These are phyloP conservation scores for Morpho achilles DNA, from an alignment of 2,888 invertebrate genomes.

Conservation along the genomic window DNA sequence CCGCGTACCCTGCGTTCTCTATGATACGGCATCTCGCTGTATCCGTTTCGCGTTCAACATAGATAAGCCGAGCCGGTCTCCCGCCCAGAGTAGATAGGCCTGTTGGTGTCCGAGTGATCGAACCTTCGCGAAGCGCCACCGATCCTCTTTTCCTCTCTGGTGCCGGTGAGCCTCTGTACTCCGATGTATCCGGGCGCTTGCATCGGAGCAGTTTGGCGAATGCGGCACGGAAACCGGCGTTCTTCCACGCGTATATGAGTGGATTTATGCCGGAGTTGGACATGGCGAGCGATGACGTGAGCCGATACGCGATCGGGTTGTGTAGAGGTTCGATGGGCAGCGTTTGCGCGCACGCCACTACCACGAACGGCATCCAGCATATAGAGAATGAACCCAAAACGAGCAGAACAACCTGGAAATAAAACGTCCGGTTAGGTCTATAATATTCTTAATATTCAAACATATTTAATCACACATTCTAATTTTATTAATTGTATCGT, in stretches of 20 bases:
- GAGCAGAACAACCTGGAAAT: constrained; percentile 84
- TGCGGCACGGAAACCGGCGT: constrained; percentile 86
- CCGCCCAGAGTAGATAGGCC: constrained; percentile 56
- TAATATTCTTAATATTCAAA: no score
- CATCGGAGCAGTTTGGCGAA: constrained; percentile 84
- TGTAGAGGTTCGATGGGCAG: constrained; percentile 71
- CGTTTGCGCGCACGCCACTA: constrained; percentile 82
- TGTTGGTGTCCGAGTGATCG: constrained; percentile 56
- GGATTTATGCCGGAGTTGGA: constrained; percentile 90
- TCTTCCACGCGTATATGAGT: constrained; percentile 92
- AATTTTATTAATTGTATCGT: no score
- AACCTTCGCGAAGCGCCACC: constrained; percentile 68
- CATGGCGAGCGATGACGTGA: constrained; percentile 85
- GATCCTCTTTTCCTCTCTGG: constrained; percentile 75
- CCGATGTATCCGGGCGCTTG: constrained; percentile 79
- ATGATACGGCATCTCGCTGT: constrained; percentile 69
- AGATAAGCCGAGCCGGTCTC: constrained; percentile 61
- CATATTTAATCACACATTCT: no score
- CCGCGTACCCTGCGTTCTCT: constrained; percentile 71
- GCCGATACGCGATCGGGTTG: constrained; percentile 80
- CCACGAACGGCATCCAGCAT: constrained; percentile 90
- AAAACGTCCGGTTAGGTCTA: neutral
- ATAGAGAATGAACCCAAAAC: constrained; percentile 89
- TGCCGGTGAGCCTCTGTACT: constrained; percentile 76
- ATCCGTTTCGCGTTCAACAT: constrained; percentile 56